Conservation (phyloP, 2,888 invertebrate genomes). For the Hymenopus coronatus region DNA sequence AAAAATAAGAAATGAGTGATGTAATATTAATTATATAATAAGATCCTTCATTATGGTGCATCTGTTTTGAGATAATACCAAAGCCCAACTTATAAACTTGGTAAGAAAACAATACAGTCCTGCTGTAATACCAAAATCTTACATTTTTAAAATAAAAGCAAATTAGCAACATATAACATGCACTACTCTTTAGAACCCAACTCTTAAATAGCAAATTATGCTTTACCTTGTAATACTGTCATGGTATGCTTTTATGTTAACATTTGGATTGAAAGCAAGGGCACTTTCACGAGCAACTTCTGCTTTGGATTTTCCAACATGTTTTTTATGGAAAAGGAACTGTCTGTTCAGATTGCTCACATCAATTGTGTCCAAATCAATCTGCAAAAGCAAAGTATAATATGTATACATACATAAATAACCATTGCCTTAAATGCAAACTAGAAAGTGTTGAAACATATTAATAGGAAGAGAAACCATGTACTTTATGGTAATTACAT, state of each 20-base stretch:
- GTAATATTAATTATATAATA: too few species aligned
- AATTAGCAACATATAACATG: neutral
- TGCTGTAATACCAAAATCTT: neutral
- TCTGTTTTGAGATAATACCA: too few species aligned
- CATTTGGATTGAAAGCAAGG: conserved; percentile 81
- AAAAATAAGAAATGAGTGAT: too few species aligned
- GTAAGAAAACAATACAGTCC: neutral
- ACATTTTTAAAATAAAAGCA: neutral
- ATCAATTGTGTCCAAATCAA: conserved; percentile 99
- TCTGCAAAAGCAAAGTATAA: neutral
- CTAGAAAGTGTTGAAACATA: too few species aligned
- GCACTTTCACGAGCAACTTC: conserved; percentile 88
- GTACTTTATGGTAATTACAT: too few species aligned
- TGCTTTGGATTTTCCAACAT: conserved; percentile 97
- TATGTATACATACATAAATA: neutral
- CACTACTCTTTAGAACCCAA: too few species aligned
- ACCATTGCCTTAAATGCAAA: too few species aligned
- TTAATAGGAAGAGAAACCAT: too few species aligned
- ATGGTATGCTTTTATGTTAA: conserved; percentile 85
- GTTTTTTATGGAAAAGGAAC: conserved; percentile 96
- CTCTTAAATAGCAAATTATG: neutral
- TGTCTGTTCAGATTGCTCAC: conserved; percentile 98
- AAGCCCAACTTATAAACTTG: neutral
- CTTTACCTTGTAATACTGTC: conserved; percentile 88
- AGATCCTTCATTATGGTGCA: too few species aligned